Evolutionary conservation across 2,888 invertebrate genomes (phyloP).

Genomic region (Sycophila texana): DNA sequence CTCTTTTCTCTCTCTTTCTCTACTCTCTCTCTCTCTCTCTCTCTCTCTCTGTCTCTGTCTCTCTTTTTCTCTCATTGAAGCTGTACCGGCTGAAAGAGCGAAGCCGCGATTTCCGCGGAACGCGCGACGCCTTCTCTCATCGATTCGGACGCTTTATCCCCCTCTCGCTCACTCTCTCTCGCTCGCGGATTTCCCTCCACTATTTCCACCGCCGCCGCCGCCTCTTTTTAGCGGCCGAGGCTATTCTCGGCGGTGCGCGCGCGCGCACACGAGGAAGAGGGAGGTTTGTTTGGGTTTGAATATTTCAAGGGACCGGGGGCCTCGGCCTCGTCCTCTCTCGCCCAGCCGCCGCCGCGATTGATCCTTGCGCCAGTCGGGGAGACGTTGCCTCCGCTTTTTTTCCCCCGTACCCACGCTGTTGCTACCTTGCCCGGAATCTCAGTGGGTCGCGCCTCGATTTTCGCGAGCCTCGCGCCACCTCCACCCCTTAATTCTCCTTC

Average conservation of each 20-base stretch:
- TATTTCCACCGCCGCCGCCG: not conserved
- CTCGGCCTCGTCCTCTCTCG: not conserved
- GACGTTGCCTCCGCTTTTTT: too few species aligned
- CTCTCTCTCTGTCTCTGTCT: not conserved
- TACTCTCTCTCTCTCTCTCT: not conserved
- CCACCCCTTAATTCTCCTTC: too few species aligned
- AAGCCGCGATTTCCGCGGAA: slow-evolving; percentile 25
- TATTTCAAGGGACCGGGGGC: slow-evolving; percentile 31
- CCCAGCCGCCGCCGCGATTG: not conserved
- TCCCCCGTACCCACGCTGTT: too few species aligned
- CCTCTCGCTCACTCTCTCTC: not conserved
- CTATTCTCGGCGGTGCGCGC: slow-evolving; percentile 26
- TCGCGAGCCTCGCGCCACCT: too few species aligned
- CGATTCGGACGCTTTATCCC: slow-evolving; percentile 39
- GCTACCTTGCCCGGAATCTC: too few species aligned
- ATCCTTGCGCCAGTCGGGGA: too few species aligned
- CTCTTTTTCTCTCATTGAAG: not conserved
- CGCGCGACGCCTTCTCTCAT: slow-evolving; percentile 24
- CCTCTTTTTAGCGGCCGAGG: slow-evolving; percentile 12
- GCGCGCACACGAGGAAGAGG: too few species aligned
- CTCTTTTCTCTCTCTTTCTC: too few species aligned
- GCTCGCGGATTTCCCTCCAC: slow-evolving; percentile 6
- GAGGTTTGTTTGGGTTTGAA: slow-evolving; percentile 49
- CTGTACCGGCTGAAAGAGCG: slow-evolving; percentile 35
- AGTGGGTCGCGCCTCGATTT: too few species aligned